Evolutionary conservation across 2,797 vertebrate species (phyloP).

Genomic region (Pterois miles): DNA sequence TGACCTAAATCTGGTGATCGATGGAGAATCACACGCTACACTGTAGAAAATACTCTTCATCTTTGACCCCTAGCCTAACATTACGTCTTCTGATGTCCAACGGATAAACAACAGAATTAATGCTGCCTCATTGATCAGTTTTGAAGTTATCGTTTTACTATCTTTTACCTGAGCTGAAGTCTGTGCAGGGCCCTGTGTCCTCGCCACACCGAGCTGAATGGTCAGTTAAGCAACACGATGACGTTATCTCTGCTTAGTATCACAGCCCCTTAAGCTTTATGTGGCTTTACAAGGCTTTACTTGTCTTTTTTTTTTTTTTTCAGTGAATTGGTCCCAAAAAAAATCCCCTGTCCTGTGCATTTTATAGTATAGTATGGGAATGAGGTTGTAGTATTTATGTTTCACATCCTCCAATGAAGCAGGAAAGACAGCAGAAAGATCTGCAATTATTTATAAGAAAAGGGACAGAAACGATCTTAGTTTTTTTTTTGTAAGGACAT

Average conservation of each 20-base stretch:
- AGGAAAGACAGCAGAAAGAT: background rate
- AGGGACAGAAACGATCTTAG: background rate
- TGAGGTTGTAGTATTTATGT: slow-evolving; percentile 6
- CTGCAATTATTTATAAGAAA: background rate
- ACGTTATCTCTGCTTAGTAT: slow-evolving; percentile 75
- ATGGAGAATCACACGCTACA: slow-evolving; percentile 13
- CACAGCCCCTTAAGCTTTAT: slow-evolving; percentile 55
- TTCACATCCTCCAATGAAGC: background rate
- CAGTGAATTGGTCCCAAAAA: background rate
- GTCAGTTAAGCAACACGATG: slow-evolving; percentile 71
- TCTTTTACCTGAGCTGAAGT: slow-evolving; percentile 28
- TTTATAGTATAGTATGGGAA: slow-evolving; percentile 4
- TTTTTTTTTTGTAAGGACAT: background rate
- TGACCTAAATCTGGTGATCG: slow-evolving; percentile 64
- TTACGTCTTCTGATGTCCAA: background rate
- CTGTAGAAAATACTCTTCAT: background rate
- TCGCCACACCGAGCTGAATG: slow-evolving; percentile 56
- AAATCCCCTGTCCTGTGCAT: background rate
- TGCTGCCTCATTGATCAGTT: background rate
- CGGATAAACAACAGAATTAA: background rate
- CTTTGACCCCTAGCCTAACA: background rate
- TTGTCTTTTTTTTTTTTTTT: slow-evolving; percentile 1
- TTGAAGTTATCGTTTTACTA: background rate
- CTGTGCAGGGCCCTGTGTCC: slow-evolving; percentile 52
- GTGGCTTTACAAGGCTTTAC: slow-evolving; percentile 59